These are phyloP conservation scores for Mystacides longicornis DNA, from an alignment of 2,888 invertebrate genomes.

Conservation along the genomic window DNA sequence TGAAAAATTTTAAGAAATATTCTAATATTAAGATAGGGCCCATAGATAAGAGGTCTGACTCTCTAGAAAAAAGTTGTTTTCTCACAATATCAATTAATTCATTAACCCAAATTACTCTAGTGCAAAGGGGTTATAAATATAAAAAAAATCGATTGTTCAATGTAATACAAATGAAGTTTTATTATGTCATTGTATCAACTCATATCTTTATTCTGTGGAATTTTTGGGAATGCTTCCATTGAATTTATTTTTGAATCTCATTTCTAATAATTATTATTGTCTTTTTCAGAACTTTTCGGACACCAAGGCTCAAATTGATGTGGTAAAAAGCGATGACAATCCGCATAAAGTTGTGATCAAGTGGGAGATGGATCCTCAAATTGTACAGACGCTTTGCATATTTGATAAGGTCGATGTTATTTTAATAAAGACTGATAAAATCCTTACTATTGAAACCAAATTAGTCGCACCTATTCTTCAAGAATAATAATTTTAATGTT, in stretches of 20 bases:
- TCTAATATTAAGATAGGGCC: no score
- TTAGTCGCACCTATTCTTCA: not conserved
- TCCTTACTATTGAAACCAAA: not conserved
- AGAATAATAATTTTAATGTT: not conserved
- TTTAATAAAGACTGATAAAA: not conserved
- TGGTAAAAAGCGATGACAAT: not conserved
- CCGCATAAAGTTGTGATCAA: not conserved
- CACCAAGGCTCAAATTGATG: not conserved
- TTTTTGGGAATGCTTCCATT: no score
- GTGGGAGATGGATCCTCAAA: not conserved
- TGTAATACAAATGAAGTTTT: no score
- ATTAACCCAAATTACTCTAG: not conserved
- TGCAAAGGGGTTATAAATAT: not conserved
- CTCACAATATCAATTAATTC: not conserved
- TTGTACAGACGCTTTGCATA: not conserved
- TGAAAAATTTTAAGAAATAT: no score
- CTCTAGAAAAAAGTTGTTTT: no score
- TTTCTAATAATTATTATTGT: not conserved
- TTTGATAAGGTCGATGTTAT: not conserved
- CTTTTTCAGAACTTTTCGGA: slow-evolving; percentile 1
- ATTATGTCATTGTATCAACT: no score
- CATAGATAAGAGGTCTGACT: no score
- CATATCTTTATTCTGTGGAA: no score
- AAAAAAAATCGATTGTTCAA: no score
- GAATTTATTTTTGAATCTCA: not conserved